These are phyloP conservation scores for Aix galericulata DNA, from an alignment of 2,113 vertebrate species.

Conservation along the genomic window DNA sequence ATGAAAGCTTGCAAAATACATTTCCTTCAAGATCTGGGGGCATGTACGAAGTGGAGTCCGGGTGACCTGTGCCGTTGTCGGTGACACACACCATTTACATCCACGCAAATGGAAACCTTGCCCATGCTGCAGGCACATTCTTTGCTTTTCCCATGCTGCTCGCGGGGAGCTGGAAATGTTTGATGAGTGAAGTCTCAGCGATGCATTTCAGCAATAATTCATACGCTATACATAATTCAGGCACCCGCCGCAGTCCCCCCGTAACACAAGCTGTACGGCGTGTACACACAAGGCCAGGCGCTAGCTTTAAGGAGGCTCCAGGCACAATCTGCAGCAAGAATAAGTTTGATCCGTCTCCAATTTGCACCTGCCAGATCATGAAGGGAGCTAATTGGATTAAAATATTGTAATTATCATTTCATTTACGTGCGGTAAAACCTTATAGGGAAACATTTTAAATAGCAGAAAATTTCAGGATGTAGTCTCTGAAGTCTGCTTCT, in stretches of 20 bases:
- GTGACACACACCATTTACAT: background rate
- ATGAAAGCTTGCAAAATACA: conserved; percentile 9
- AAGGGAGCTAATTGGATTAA: conserved; percentile 70
- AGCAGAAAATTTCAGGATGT: conserved; percentile 49
- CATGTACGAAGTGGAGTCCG: background rate
- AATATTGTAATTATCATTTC: conserved; percentile 67
- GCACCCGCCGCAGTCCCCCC: background rate
- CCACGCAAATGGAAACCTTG: conserved; percentile 11
- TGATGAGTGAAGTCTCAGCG: background rate
- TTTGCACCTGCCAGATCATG: conserved; percentile 70
- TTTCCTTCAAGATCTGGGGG: background rate
- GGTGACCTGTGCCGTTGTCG: conserved; percentile 5
- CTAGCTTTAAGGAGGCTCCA: conserved; percentile 59
- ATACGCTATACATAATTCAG: conserved; percentile 60
- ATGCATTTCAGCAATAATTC: conserved; percentile 68
- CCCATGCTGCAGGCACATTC: background rate
- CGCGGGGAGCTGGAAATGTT: background rate
- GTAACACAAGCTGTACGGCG: background rate
- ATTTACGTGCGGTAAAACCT: conserved; percentile 58
- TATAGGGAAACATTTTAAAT: conserved; percentile 59
- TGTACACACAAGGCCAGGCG: background rate
- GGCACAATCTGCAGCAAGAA: conserved; percentile 36
- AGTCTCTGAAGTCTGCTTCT: conserved; percentile 49
- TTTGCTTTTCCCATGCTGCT: conserved; percentile 33
- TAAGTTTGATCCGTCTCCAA: conserved; percentile 60